Conservation (phyloP, 1,140 invertebrate genomes). For the Hypsibius dujardini region DNA sequence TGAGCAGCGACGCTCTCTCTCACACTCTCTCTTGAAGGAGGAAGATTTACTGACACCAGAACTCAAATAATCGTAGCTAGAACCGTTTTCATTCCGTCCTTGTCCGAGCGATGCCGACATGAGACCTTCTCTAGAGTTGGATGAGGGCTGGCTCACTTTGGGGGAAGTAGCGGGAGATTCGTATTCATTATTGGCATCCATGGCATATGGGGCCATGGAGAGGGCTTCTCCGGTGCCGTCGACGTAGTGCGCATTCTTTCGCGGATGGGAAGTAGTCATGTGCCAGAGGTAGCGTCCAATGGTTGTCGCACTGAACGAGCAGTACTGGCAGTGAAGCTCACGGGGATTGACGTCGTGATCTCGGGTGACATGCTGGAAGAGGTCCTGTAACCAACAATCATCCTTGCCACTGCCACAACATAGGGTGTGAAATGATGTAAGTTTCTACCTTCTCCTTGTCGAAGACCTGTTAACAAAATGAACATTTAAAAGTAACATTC, state of each 20-base stretch:
- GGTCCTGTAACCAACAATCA: not conserved
- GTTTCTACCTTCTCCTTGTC: not conserved
- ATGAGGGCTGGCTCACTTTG: not conserved
- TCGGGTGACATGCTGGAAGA: constrained; percentile 14
- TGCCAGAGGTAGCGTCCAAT: constrained; percentile 11
- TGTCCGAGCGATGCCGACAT: not conserved
- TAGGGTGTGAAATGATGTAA: too few species aligned
- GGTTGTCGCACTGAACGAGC: constrained; percentile 15
- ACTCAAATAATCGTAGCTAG: too few species aligned
- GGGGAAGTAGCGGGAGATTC: not conserved
- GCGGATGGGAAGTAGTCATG: constrained; percentile 15
- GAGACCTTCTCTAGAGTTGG: not conserved
- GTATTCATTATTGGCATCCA: not conserved
- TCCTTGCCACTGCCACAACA: too few species aligned
- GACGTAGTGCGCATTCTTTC: constrained; percentile 13
- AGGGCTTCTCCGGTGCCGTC: not conserved
- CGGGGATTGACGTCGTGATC: constrained; percentile 15
- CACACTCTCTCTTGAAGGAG: too few species aligned
- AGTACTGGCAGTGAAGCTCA: constrained; percentile 15
- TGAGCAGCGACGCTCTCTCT: too few species aligned
- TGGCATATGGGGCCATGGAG: constrained; percentile 16
- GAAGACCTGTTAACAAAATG: constrained; percentile 8
- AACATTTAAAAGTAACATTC: not conserved
- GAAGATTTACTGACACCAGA: too few species aligned
- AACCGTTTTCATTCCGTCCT: too few species aligned